Conservation (phyloP, 2,113 vertebrate species). For the Epinephelus fuscoguttatus region DNA sequence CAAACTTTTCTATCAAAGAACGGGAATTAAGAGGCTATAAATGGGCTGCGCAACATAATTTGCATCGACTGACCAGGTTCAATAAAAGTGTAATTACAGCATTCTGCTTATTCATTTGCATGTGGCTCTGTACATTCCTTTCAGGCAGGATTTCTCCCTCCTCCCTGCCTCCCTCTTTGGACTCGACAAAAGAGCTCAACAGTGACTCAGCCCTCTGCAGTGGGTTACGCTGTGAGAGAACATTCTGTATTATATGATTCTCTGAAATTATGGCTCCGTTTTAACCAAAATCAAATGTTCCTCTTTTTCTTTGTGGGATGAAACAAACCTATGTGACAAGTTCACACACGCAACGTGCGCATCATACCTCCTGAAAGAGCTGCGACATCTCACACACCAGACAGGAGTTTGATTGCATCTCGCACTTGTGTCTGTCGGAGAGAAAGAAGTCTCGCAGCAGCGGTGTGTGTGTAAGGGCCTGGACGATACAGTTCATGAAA, state of each 20-base stretch:
- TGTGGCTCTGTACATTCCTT: constrained; percentile 40
- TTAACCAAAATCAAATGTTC: not conserved
- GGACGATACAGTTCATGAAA: constrained; percentile 99
- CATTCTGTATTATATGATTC: constrained; percentile 26
- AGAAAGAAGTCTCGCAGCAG: constrained; percentile 98
- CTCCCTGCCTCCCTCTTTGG: constrained; percentile 41
- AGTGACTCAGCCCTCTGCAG: constrained; percentile 68
- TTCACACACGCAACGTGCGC: not conserved
- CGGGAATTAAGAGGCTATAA: constrained; percentile 12
- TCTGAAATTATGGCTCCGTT: constrained; percentile 3
- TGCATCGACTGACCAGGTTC: constrained; percentile 7
- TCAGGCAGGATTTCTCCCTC: constrained; percentile 39
- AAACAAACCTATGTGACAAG: constrained; percentile 14
- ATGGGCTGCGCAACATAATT: constrained; percentile 3
- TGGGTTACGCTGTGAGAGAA: constrained; percentile 29
- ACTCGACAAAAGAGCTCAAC: constrained; percentile 52
- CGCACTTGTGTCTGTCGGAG: constrained; percentile 97
- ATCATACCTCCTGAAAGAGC: constrained; percentile 96
- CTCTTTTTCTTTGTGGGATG: not conserved
- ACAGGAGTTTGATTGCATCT: constrained; percentile 99
- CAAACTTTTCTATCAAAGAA: constrained; percentile 16
- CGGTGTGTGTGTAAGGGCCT: constrained; percentile 97
- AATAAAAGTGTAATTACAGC: constrained; percentile 42
- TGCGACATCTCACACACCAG: constrained; percentile 99
- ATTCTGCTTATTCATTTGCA: constrained; percentile 33